These are phyloP conservation scores for Sebastes vulpes DNA, from an alignment of 2,797 vertebrate species.

Conservation along the genomic window DNA sequence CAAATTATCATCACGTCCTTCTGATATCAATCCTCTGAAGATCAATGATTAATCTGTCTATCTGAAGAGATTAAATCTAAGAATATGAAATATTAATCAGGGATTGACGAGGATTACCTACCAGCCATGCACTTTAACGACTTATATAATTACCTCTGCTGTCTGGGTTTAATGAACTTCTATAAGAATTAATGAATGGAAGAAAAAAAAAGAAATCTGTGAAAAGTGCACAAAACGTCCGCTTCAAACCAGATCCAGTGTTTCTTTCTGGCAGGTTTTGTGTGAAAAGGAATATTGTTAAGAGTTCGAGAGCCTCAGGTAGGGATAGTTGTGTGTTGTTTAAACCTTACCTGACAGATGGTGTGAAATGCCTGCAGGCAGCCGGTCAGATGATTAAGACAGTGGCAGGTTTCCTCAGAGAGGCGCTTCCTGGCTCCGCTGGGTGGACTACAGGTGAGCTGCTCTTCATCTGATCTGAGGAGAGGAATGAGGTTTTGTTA, in stretches of 20 bases:
- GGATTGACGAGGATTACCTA: constrained; percentile 16
- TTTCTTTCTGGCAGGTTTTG: not conserved
- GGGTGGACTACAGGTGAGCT: constrained; percentile 22
- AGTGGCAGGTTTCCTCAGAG: constrained; percentile 23
- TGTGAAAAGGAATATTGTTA: constrained; percentile 7
- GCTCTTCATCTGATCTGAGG: constrained; percentile 6
- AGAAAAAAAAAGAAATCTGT: not conserved
- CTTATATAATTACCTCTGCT: constrained; percentile 39
- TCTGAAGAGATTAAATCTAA: constrained; percentile 11
- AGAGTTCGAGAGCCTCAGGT: not conserved
- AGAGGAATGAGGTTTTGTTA: constrained; percentile 5
- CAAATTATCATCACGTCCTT: not conserved
- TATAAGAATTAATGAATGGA: constrained; percentile 10
- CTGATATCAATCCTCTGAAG: not conserved
- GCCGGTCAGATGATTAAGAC: constrained; percentile 34
- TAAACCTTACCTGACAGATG: constrained; percentile 56
- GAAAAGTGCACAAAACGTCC: not conserved
- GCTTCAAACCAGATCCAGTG: not conserved
- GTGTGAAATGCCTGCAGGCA: constrained; percentile 52
- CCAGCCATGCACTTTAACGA: constrained; percentile 14
- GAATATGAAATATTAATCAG: constrained; percentile 39
- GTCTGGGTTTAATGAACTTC: constrained; percentile 50
- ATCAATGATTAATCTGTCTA: constrained; percentile 4
- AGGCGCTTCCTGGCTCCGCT: constrained; percentile 15
- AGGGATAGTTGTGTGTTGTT: not conserved